A percentile compares a stretch with the other conserved stretches of the same genome.
Conservation (phyloP, 2,113 vertebrate species). For the Nannobrachium achirus region DNA sequence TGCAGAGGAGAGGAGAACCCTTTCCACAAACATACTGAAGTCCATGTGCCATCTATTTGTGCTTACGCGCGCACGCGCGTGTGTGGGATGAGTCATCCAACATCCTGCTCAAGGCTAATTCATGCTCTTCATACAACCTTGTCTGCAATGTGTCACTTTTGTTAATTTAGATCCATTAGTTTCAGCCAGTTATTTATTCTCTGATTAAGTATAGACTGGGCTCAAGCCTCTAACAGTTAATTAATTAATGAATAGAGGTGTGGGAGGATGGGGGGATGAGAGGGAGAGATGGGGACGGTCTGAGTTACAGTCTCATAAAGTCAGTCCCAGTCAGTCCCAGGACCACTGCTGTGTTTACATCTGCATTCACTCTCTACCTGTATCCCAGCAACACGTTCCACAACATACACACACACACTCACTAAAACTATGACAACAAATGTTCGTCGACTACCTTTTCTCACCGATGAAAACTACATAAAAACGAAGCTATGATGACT, state of each 20-base stretch:
- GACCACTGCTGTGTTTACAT: slow-evolving; percentile 53
- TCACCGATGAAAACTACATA: too few relatives aligned
- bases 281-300: neutral
- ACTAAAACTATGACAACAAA: too few relatives aligned
- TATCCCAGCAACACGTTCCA: slow-evolving; percentile 72
- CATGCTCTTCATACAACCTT: too few relatives aligned
- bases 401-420: slow-evolving; percentile 47
- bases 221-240: slow-evolving; percentile 16
- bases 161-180: too few relatives aligned
- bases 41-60: slow-evolving; percentile 39
- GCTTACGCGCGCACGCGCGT: slow-evolving; percentile 1
- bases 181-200: too few relatives aligned
- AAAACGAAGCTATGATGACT: too few relatives aligned
- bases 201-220: too few relatives aligned
- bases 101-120: slow-evolving; percentile 20
- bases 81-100: slow-evolving; percentile 39
- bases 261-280: neutral
- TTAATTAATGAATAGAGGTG: neutral
- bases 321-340: slow-evolving; percentile 23
- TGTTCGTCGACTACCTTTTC: too few relatives aligned
- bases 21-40: neutral
- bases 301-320: slow-evolving; percentile 28
- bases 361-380: slow-evolving; percentile 52
- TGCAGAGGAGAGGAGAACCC: neutral
- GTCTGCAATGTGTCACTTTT: too few relatives aligned